Base-by-base conservation (phyloP, 1,140 invertebrate species). In the Magallana ariakensis region DNA sequence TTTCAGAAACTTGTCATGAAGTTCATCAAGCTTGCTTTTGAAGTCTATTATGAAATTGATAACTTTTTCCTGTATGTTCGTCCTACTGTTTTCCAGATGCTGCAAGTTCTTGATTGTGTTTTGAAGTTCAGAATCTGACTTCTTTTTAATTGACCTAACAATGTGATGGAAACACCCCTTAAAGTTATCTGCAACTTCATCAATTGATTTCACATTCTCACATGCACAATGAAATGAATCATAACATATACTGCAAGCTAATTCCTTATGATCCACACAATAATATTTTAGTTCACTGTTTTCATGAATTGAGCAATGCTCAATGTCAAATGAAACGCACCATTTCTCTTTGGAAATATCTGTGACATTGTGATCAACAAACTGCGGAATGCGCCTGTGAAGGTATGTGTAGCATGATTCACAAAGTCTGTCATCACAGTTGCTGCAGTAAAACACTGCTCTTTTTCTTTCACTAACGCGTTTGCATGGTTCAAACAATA, bases 341-440 rank as follows among this genome's bases (percentile, higher is more conserved):
- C 3, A 70, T 26, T 22, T 70, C 19, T 70, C 26, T 22, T 70
- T 19, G 10, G 62, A 70, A 33, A 75, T 75, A 9, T 75, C 5
- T 33, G 66, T 11, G 33, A 75, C 33, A 0, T 33, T 75, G 15
- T 75, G 66, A 75, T 75, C 33, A 26, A 26, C 22, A 75, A 33
- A 75, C 22, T 75, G 66, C 13, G 66, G 66, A 75, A 75, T 33
- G 22, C 66, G 66, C 33, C 22, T 75, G 22, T 75, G 66, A 75
- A 75, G 22, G 9, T 75, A 75, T 33, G 66, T 26, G 33, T 26
- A 75, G 22, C 66, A 75, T 13, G 66, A 26, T 33, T 75, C 66
- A 75, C 66, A 75, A 33, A 75, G 66, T 13, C 22, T 75, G 22
- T 75, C 66, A 75, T 75, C 66, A 75, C 66, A 75, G 22, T 75